Conservation (phyloP, 2,113 vertebrate species). For the Turdus rufiventris region DNA sequence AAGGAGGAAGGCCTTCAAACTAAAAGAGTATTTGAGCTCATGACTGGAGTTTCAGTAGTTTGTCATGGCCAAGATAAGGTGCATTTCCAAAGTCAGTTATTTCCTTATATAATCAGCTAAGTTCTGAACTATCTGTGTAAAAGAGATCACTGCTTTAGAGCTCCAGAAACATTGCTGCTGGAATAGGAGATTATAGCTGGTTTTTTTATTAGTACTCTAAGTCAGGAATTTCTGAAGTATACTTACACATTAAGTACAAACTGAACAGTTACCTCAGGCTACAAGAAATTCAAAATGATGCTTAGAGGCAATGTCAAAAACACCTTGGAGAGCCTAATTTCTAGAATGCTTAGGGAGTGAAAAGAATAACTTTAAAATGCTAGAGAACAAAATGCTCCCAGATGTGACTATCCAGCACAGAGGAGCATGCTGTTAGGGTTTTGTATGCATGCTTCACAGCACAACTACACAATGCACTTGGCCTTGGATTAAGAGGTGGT, state of each 20-base stretch:
- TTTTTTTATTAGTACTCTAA: not conserved
- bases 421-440: accelerated
- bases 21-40: not conserved
- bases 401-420: not conserved
- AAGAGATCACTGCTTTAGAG: not conserved
- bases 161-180: not conserved
- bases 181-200: not conserved
- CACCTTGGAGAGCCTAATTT: not conserved
- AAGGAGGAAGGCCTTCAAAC: not conserved
- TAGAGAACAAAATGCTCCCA: not conserved
- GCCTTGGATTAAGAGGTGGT: not conserved
- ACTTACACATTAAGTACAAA: not conserved
- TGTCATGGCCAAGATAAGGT: not conserved
- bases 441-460: not conserved
- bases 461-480: accelerated
- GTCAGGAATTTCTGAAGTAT: not conserved
- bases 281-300: not conserved
- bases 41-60: not conserved
- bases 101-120: not conserved
- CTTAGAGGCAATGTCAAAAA: not conserved
- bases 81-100: not conserved
- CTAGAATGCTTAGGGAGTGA: not conserved
- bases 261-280: not conserved
- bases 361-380: not conserved
- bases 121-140: not conserved